Conservation (phyloP, 2,797 vertebrate species). For the Pelobates cultripes region DNA sequence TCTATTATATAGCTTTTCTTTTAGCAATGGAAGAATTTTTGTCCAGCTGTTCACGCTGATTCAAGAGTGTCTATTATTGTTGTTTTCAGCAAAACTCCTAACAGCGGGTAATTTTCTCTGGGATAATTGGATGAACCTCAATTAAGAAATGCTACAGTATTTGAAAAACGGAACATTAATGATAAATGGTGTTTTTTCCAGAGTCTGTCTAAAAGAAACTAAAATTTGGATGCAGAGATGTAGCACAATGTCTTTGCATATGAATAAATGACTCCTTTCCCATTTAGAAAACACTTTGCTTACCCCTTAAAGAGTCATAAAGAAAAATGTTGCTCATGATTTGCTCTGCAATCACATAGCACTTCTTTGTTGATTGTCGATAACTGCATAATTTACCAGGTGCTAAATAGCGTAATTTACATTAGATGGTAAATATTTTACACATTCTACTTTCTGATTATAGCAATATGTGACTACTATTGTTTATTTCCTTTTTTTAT, state of each 20-base stretch:
- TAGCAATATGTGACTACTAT: conserved; percentile 7
- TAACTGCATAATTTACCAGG: conserved; percentile 47
- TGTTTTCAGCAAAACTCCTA: not conserved
- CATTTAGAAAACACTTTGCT: conserved; percentile 25
- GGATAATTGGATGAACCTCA: not conserved
- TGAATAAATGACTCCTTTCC: not conserved
- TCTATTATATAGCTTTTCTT: too few species aligned
- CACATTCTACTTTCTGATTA: conserved; percentile 15
- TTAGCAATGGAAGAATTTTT: too few species aligned
- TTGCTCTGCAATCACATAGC: conserved; percentile 35
- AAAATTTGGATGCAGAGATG: not conserved
- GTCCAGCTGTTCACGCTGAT: not conserved
- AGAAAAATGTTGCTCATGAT: conserved; percentile 30
- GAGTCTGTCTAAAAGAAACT: not conserved
- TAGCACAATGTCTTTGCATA: not conserved
- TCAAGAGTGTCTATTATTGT: not conserved
- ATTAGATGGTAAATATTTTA: conserved; percentile 43
- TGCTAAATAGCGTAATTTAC: conserved; percentile 33
- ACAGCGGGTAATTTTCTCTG: not conserved
- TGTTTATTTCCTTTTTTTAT: not conserved
- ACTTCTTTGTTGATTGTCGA: conserved; percentile 33
- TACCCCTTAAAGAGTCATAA: conserved; percentile 23
- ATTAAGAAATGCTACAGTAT: conserved; percentile 2
- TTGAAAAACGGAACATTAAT: not conserved
- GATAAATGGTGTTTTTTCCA: not conserved